Evolutionary conservation across 2,888 invertebrate species (phyloP).

Genomic region (Ophraella communa): DNA sequence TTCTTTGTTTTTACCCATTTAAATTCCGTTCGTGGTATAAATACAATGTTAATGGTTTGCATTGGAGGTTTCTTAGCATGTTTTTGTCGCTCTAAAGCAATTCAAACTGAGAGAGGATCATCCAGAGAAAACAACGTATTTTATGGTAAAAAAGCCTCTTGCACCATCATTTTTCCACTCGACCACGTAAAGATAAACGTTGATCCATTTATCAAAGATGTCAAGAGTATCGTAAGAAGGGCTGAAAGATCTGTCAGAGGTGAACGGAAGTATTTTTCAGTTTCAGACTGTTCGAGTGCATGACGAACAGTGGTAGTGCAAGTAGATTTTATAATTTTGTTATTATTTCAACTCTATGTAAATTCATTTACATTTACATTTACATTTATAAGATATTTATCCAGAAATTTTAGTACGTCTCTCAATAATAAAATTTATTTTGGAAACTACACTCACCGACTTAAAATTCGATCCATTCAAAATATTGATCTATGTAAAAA

Average conservation of each 20-base stretch:
- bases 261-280: constrained; percentile 20
- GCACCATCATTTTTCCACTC: constrained; percentile 19
- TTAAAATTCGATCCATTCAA: too few relatives aligned
- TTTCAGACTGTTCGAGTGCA: not conserved
- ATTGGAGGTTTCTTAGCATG: not conserved
- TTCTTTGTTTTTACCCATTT: too few relatives aligned
- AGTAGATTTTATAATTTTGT: too few relatives aligned
- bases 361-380: too few relatives aligned
- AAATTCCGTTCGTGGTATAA: too few relatives aligned
- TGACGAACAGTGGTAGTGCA: not conserved
- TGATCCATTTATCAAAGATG: constrained; percentile 22
- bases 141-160: not conserved
- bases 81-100: not conserved
- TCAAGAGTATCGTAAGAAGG: constrained; percentile 13
- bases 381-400: too few relatives aligned
- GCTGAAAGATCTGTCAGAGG: constrained; percentile 14
- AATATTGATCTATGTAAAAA: too few relatives aligned
- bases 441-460: too few relatives aligned
- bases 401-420: too few relatives aligned
- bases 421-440: too few relatives aligned
- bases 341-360: too few relatives aligned
- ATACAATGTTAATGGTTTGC: not conserved
- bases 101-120: not conserved
- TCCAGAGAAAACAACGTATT: constrained; percentile 13
- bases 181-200: constrained; percentile 19